Base-by-base conservation (phyloP, 2,113 vertebrate genomes). In the Gopherus evgoodei region DNA sequence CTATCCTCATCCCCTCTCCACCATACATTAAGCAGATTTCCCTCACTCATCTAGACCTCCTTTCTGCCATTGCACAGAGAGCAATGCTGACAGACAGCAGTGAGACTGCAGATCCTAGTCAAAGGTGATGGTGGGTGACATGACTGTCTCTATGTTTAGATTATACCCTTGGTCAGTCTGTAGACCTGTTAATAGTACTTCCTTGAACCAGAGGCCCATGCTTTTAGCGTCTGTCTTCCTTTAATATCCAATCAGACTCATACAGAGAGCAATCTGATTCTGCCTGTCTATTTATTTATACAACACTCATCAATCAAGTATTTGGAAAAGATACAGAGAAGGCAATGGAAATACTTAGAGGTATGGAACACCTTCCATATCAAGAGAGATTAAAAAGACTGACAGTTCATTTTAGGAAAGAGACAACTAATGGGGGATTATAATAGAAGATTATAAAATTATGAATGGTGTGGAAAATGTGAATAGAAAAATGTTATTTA, bases 161-260 rank as follows among this genome's bases (percentile, higher is more conserved):
- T 65, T 88, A 52, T 72, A 89, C 89, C 62, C 65, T 93, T 89
- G 90, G 86, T 94, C 93, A 93, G 65, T 89, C 31, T 4, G 69
- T 31, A 3, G 11, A 69, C 27, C 83, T 54, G 57, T 87, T 93
- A 88, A 65, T 4, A 1, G 8, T 65, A 22, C 21, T 87, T 81
- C 31, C 10, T 16, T n/a, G 25, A 5, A 90, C 87, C 56, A 94
- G 79, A 90, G 1, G 1, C 10, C 82, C 79, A 44, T 47, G 35
- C 88, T 53, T 24, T 57, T 25, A 83, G 82, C 49, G 81, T 27
- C 2, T 1, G 2, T 89, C 47, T 81, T 38, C 47, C 59, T 90
- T 76, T 87, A 92, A 93, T 87, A 90, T 69, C 50, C 24, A 87
- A 38, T 56, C 50, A 47, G 24, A 81, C 4, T 27, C 59, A 62